Evolutionary conservation across 1,140 invertebrate species (phyloP).

Genomic region (Gryon sp.): DNA sequence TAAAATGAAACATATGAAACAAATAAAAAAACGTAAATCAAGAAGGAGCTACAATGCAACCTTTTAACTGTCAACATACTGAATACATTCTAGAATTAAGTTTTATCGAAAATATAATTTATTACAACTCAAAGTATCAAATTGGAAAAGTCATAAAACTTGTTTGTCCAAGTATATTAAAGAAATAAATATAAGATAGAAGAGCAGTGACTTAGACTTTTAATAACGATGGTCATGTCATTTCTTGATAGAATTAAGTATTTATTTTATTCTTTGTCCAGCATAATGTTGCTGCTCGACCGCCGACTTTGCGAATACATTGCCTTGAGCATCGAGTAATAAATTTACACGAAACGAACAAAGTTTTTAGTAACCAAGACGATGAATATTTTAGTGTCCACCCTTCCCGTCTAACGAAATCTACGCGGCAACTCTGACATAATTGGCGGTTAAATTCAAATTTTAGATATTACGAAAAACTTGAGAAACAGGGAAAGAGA

Average conservation of each 20-base stretch:
- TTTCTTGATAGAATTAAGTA: constrained; percentile 37
- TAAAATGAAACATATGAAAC: too few species aligned
- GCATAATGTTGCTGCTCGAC: constrained; percentile 51
- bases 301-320: constrained; percentile 54
- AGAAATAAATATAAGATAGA: constrained; percentile 52
- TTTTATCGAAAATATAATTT: constrained; percentile 39
- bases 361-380: constrained; percentile 74
- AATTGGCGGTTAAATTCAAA: constrained; percentile 78
- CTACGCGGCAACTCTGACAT: constrained; percentile 65
- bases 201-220: constrained; percentile 40
- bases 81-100: too few species aligned
- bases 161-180: constrained; percentile 44
- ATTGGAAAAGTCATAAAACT: constrained; percentile 54
- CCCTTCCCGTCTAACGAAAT: constrained; percentile 56
- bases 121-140: constrained; percentile 44
- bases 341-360: constrained; percentile 70
- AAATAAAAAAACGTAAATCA: constrained; percentile 9
- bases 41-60: constrained; percentile 5
- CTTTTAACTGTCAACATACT: constrained; percentile 10
- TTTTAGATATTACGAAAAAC: constrained; percentile 75
- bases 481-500: constrained; percentile 63
- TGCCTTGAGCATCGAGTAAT: constrained; percentile 64
- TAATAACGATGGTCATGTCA: constrained; percentile 45
- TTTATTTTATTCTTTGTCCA: constrained; percentile 55
- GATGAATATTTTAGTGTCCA: constrained; percentile 75